phyloP scores from a whole-genome alignment of 2,888 invertebrate genomes.

The Cephonodes hylas region DNA sequence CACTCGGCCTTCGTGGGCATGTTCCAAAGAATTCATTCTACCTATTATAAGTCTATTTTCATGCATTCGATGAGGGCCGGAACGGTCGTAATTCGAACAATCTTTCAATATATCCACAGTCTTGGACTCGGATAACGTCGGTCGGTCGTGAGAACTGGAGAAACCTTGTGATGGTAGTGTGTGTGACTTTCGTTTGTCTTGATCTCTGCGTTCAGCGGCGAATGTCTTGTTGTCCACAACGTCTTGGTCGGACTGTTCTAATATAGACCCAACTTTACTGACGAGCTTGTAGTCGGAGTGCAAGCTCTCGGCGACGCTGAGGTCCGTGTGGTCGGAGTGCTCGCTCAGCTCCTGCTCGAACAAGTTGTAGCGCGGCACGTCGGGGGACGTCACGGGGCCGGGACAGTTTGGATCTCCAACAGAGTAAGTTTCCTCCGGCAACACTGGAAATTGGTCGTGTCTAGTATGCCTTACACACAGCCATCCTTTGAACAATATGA shows the following conservation, averaged over 20 bases:
- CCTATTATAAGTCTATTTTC: conserved; percentile 58
- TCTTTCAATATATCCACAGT: conserved; percentile 83
- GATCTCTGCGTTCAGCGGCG: conserved; percentile 42
- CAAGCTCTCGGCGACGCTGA: conserved; percentile 67
- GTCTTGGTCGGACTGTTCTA: conserved; percentile 58
- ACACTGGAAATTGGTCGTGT: conserved; percentile 88
- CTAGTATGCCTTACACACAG: conserved; percentile 88
- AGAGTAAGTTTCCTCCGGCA: conserved; percentile 84
- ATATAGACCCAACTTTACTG: conserved; percentile 41
- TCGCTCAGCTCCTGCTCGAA: conserved; percentile 70
- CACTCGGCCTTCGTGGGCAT: conserved; percentile 67
- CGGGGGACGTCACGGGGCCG: conserved; percentile 58
- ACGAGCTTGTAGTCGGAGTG: conserved; percentile 58
- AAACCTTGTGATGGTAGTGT: conserved; percentile 81
- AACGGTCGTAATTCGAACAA: conserved; percentile 59
- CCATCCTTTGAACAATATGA: conserved; percentile 80
- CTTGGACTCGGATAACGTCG: conserved; percentile 85
- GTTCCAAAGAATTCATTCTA: conserved; percentile 68
- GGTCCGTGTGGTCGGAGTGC: conserved; percentile 74
- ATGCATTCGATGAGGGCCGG: conserved; percentile 44
- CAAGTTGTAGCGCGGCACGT: conserved; percentile 52
- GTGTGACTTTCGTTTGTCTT: conserved; percentile 70
- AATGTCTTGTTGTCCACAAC: conserved; percentile 53
- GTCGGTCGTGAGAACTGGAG: conserved; percentile 81
- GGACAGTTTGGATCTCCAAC: conserved; percentile 62